phyloP scores from a whole-genome alignment of 2,888 invertebrate genomes.

The Meta bourneti region DNA sequence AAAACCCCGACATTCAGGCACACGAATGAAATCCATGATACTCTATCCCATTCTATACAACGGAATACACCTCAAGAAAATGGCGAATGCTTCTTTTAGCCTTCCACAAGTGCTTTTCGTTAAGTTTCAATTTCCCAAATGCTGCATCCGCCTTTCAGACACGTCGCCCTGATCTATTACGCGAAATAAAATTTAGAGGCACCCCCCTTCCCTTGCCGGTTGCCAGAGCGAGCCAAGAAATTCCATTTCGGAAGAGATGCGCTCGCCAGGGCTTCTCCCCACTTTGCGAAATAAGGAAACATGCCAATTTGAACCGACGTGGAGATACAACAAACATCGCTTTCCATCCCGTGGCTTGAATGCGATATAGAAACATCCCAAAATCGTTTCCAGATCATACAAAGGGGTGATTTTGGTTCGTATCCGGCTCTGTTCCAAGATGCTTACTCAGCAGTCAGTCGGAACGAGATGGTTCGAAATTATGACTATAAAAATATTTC shows the following conservation, averaged over 20 bases:
- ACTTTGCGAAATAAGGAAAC: conserved; percentile 52
- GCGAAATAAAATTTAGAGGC: conserved; percentile 62
- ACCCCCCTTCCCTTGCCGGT: conserved; percentile 8
- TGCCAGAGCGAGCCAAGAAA: conserved; percentile 31
- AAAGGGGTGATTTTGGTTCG: too few species aligned
- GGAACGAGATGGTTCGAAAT: too few species aligned
- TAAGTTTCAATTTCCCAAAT: conserved; percentile 71
- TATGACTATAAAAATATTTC: too few species aligned
- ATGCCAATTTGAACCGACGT: neutral
- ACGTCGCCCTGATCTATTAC: conserved; percentile 71
- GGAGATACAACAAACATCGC: conserved; percentile 13
- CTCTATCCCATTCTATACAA: neutral
- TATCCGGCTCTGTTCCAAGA: too few species aligned
- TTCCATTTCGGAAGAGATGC: conserved; percentile 59
- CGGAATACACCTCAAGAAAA: conserved; percentile 4
- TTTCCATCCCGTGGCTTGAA: too few species aligned
- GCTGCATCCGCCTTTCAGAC: conserved; percentile 33
- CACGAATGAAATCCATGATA: neutral
- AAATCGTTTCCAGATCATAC: too few species aligned
- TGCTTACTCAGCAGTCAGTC: too few species aligned
- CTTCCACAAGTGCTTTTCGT: conserved; percentile 21
- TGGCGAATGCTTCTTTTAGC: neutral
- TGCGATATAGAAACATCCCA: too few species aligned
- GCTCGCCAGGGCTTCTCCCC: conserved; percentile 19
- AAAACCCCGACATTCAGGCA: neutral